Percentiles rank a stretch among this genome's conserved stretches.
Evolutionary conservation across 2,797 vertebrate species (phyloP).

Genomic region (Ptychadena robeensis): DNA sequence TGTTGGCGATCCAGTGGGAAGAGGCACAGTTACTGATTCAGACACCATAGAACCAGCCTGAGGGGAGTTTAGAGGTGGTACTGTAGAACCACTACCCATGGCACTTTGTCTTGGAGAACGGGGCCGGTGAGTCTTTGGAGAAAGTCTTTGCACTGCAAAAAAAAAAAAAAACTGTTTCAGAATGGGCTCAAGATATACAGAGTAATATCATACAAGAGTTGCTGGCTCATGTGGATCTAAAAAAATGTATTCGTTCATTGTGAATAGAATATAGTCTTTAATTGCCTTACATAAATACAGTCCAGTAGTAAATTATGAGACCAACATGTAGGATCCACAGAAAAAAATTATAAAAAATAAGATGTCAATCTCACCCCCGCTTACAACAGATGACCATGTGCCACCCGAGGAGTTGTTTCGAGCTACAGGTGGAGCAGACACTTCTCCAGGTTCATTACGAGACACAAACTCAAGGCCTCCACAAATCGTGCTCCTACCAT

Average conservation of each 20-base stretch:
- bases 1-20: conserved; percentile 86
- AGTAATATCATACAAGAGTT: no score
- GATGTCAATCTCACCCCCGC: conserved; percentile 83
- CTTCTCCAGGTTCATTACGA: conserved; percentile 87
- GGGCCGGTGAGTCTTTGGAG: conserved; percentile 90
- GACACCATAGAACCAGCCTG: conserved; percentile 86
- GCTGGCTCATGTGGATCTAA: no score
- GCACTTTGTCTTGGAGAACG: conserved; percentile 92
- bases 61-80: conserved; percentile 84
- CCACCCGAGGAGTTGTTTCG: conserved; percentile 92
- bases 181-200: not conserved
- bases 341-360: no score
- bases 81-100: conserved; percentile 79
- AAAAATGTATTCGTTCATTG: no score
- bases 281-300: no score
- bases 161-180: not conserved
- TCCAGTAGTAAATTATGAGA: no score
- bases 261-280: no score
- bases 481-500: conserved; percentile 86
- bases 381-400: conserved; percentile 98
- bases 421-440: conserved; percentile 80
- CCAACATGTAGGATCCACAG: not conserved
- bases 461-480: conserved; percentile 90
- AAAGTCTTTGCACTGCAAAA: conserved; percentile 75
- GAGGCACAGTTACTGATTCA: conserved; percentile 82